phyloP scores from a whole-genome alignment of 2,888 invertebrate species.

The Ormyrus pomaceus region DNA sequence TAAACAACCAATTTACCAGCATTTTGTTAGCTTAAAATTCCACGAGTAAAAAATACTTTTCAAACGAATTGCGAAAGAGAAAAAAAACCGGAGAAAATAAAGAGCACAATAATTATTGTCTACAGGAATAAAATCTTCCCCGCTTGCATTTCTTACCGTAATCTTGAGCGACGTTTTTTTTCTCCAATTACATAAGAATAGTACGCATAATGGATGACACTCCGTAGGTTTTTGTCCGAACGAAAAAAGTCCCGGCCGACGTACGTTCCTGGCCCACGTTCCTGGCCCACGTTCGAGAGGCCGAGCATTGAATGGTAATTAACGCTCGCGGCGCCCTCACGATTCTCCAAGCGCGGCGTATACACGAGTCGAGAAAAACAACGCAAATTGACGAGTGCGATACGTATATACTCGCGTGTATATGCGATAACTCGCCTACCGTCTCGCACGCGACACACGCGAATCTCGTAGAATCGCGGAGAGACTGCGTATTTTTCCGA shows the following conservation, averaged over 20 bases:
- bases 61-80: no score
- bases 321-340: conserved; percentile 24
- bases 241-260: conserved; percentile 54
- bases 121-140: background rate
- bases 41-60: no score
- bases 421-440: conserved; percentile 35
- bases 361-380: conserved; percentile 7
- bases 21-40: no score
- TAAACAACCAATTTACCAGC: no score
- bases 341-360: background rate
- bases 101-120: background rate
- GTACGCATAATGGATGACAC: conserved; percentile 58
- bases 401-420: background rate
- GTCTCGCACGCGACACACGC: background rate
- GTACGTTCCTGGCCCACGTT: conserved; percentile 67
- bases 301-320: conserved; percentile 62
- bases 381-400: conserved; percentile 25
- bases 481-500: conserved; percentile 14
- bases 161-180: conserved; percentile 3
- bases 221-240: conserved; percentile 56
- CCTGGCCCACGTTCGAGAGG: conserved; percentile 63
- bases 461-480: background rate
- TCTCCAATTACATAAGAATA: conserved; percentile 31
- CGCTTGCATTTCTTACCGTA: background rate
- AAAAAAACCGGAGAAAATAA: background rate